Evolutionary conservation across 2,113 vertebrate genomes (phyloP), one percentile per base, ranked within the genome.

Genomic region (Jaculus jaculus): DNA sequence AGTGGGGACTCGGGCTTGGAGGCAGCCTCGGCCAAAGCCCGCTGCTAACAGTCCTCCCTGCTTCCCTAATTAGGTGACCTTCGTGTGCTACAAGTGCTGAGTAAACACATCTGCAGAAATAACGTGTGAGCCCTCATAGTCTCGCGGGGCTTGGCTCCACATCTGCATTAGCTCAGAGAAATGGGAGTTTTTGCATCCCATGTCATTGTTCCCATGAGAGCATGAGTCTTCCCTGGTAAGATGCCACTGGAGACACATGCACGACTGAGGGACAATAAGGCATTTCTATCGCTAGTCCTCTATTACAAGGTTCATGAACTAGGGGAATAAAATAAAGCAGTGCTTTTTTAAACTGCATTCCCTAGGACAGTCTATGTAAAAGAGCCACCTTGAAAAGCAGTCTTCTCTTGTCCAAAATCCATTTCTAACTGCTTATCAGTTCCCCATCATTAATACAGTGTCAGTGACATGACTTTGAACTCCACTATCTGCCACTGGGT

Each of bases 81-180:
- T 1, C 1, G 90, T 77, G 32, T 18, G 95, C 87, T 72, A 80
- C 47, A 58, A 85, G 18, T 8, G 83, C 37, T 78, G 94, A 96
- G 42, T 26, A 54, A 85, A 89, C 63, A 60, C 66, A 61, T 72
- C 88, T 93, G 78, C 84, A 94, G 88, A 93, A 83, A 85, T 34
- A 78, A 91, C 6, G 15, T 54, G 5, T 24, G 32, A 12, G 28
- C 24, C 28, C 34, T 18, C 6, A 51, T 2, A 1, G 65, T 71
- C 39, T 90, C 75, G 66, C 0, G 0, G 86, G 54, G 90, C 72
- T 1, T 0, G 0, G 71, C 21, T 91, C 80, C 0, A 0, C 47
- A 93, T 58, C 8, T 71, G 83, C 15, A 24, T 0, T 2, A 18
- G 47, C 80, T 94, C 34, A 90, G 73, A 34, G 32, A 90, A 90